Evolutionary conservation across 2,888 invertebrate species (phyloP).

Genomic region (Nectonema munidae): DNA sequence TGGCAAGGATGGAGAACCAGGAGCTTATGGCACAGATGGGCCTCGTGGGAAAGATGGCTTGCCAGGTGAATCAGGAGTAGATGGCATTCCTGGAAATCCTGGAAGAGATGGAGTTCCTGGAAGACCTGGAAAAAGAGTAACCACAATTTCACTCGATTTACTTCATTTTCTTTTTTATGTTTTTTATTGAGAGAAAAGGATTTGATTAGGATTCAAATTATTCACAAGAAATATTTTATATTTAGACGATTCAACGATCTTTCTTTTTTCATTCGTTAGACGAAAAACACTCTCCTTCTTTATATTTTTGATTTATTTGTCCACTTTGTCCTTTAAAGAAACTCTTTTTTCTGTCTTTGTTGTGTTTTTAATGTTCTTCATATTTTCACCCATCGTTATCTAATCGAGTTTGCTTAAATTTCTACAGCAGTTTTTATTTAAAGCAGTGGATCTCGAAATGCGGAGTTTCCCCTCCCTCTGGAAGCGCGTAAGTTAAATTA

Average conservation of each 20-base stretch:
- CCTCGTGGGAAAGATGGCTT: conserved; percentile 10
- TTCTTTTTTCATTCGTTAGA: too few relatives aligned
- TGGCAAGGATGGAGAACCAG: conserved; percentile 13
- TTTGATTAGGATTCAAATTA: neutral
- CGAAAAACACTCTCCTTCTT: too few relatives aligned
- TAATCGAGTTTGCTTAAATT: too few relatives aligned
- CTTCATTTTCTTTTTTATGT: neutral
- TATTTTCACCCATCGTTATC: too few relatives aligned
- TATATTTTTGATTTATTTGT: too few relatives aligned
- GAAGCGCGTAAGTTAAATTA: too few relatives aligned
- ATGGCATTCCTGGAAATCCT: neutral
- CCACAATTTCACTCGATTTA: neutral
- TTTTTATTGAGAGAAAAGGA: neutral
- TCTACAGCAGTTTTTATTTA: too few relatives aligned
- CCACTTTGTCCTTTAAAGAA: too few relatives aligned
- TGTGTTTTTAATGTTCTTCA: too few relatives aligned
- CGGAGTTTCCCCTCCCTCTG: too few relatives aligned
- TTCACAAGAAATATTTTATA: neutral
- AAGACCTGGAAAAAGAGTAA: conserved; percentile 6
- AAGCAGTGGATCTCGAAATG: too few relatives aligned
- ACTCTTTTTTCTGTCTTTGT: too few relatives aligned
- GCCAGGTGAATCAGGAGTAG: conserved; percentile 9
- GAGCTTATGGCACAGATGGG: conserved; percentile 12
- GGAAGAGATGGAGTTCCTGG: conserved; percentile 14
- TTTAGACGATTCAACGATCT: neutral